Conservation (phyloP, 92 coral and sea anemone genomes). For the Palythoa grandiflora region DNA sequence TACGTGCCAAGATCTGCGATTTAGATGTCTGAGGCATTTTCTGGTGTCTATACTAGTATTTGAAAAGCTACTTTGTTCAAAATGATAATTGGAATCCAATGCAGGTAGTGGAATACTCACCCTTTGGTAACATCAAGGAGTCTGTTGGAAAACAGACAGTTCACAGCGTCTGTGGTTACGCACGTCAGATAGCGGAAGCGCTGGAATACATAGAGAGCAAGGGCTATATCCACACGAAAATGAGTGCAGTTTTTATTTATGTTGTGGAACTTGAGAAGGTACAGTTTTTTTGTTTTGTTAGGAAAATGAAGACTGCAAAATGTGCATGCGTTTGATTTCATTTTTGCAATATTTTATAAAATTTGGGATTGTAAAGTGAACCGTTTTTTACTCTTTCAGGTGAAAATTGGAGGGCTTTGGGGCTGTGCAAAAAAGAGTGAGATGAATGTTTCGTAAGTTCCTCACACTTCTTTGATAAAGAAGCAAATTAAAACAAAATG, state of each 20-base stretch:
- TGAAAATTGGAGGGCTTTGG: neutral
- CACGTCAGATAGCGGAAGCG: conserved; percentile 57
- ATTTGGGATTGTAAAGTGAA: too few relatives aligned
- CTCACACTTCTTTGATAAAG: neutral
- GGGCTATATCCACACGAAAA: conserved; percentile 46
- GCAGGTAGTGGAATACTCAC: conserved; percentile 62
- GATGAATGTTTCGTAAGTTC: conserved; percentile 4
- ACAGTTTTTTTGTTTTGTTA: too few relatives aligned
- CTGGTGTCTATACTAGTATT: too few relatives aligned
- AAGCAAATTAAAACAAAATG: too few relatives aligned
- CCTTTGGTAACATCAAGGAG: conserved; percentile 64
- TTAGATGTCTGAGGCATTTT: too few relatives aligned
- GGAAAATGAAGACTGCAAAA: too few relatives aligned
- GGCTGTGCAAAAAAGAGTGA: conserved; percentile 49
- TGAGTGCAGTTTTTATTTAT: conserved; percentile 46
- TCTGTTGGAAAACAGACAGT: conserved; percentile 53
- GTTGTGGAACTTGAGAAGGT: conserved; percentile 67
- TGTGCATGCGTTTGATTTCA: too few relatives aligned
- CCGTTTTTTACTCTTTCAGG: neutral
- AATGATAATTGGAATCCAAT: neutral
- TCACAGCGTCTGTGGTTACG: conserved; percentile 21
- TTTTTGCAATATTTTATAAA: too few relatives aligned
- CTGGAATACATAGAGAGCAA: conserved; percentile 60
- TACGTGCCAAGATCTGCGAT: too few relatives aligned
- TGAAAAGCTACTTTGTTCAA: too few relatives aligned